Conservation (phyloP, 2,113 vertebrate species). For the Anser cygnoides region DNA sequence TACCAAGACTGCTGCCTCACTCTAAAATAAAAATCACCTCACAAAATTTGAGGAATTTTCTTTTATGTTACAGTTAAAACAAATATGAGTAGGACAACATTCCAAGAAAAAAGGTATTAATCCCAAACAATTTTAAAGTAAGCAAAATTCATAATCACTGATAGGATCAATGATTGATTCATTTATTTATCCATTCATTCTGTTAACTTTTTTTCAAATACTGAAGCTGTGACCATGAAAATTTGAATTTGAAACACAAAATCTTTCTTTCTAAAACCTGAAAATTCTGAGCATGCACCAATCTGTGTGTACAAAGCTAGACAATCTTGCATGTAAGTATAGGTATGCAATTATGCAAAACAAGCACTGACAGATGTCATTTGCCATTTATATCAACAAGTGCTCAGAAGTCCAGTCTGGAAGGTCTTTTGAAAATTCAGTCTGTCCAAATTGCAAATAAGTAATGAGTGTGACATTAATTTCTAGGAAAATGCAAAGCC, state of each 20-base stretch:
- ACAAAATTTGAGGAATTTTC: background rate
- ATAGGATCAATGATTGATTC: background rate
- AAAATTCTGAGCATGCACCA: background rate
- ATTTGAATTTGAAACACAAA: background rate
- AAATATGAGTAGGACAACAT: background rate
- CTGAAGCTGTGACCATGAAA: background rate
- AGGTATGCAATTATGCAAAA: background rate
- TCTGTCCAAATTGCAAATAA: background rate
- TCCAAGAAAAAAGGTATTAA: background rate
- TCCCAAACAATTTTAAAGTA: background rate
- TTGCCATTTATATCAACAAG: background rate
- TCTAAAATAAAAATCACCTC: background rate
- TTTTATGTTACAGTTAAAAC: background rate
- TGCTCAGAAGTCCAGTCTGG: background rate
- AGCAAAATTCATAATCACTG: background rate
- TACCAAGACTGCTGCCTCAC: background rate
- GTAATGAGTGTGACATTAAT: background rate
- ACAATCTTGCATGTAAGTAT: background rate
- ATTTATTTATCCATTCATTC: background rate
- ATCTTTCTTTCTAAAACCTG: background rate
- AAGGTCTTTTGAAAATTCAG: constrained; percentile 15
- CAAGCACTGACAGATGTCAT: background rate
- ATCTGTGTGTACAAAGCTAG: background rate
- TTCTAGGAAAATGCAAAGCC: background rate
- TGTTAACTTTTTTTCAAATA: background rate